Percentiles rank a stretch among this genome's conserved stretches.
These are phyloP conservation scores for Dysmachus trigonus DNA, from an alignment of 2,888 invertebrate genomes.

Conservation along the genomic window DNA sequence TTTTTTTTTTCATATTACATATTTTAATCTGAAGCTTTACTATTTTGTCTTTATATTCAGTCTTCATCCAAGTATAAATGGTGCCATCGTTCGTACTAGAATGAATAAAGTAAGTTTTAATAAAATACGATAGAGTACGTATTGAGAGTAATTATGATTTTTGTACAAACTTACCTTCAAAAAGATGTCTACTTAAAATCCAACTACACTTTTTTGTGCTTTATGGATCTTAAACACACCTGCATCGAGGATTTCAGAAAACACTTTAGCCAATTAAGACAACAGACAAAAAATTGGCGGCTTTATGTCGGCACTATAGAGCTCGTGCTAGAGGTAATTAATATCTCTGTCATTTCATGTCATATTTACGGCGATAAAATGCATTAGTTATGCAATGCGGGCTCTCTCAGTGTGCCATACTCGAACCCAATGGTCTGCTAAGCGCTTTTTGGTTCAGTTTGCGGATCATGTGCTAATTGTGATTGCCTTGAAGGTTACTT, in stretches of 20 bases:
- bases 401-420: not conserved
- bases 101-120: not conserved
- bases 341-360: conserved; percentile 5
- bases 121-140: too few relatives aligned
- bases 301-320: not conserved
- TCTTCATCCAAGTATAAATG: too few relatives aligned
- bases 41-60: too few relatives aligned
- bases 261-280: not conserved
- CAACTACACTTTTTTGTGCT: too few relatives aligned
- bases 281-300: not conserved
- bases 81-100: not conserved
- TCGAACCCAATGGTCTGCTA: not conserved
- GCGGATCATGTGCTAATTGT: conserved; percentile 4
- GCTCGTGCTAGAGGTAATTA: not conserved
- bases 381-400: not conserved
- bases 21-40: too few relatives aligned
- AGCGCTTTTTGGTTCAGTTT: not conserved
- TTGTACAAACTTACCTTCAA: too few relatives aligned
- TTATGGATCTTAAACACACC: not conserved
- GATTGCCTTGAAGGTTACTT: conserved; percentile 12
- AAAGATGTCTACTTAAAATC: too few relatives aligned
- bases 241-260: not conserved
- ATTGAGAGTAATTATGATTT: too few relatives aligned
- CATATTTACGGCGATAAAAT: conserved; percentile 14
- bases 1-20: too few relatives aligned